These are phyloP conservation scores for Haplochromis vanheusdeni DNA, from an alignment of 2,113 vertebrate species.

Conservation along the genomic window DNA sequence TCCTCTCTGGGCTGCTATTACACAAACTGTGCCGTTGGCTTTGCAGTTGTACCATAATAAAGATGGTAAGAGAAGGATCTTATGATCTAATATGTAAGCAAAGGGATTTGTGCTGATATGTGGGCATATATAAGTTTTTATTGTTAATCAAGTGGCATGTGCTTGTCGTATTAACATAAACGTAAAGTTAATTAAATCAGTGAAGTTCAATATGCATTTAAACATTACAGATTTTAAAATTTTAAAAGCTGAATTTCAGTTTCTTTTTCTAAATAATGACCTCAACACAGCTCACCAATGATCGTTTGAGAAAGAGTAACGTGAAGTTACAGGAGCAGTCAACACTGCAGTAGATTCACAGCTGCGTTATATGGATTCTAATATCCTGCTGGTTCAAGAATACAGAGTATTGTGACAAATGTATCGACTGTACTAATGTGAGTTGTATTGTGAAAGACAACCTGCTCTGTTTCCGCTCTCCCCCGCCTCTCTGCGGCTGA, in stretches of 20 bases:
- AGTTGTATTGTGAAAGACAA: constrained; percentile 22
- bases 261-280: not conserved
- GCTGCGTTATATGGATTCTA: not conserved
- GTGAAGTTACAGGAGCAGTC: not conserved
- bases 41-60: not conserved
- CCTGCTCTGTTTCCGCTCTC: not conserved
- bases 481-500: not conserved
- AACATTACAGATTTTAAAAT: not conserved
- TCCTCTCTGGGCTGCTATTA: not conserved
- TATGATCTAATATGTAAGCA: not conserved
- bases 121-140: not conserved
- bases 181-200: not conserved
- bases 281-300: not conserved
- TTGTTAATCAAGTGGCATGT: not conserved
- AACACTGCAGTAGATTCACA: not conserved
- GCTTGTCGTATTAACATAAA: not conserved
- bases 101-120: not conserved
- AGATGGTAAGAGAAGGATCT: not conserved
- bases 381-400: not conserved
- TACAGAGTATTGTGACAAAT: not conserved
- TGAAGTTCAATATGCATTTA: not conserved
- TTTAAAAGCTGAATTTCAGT: not conserved
- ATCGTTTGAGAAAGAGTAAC: not conserved
- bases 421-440: not conserved
- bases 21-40: not conserved